Percentiles rank a stretch among this genome's conserved stretches.
phyloP scores from a whole-genome alignment of 2,888 invertebrate genomes.

The Himalopsyche japonica region DNA sequence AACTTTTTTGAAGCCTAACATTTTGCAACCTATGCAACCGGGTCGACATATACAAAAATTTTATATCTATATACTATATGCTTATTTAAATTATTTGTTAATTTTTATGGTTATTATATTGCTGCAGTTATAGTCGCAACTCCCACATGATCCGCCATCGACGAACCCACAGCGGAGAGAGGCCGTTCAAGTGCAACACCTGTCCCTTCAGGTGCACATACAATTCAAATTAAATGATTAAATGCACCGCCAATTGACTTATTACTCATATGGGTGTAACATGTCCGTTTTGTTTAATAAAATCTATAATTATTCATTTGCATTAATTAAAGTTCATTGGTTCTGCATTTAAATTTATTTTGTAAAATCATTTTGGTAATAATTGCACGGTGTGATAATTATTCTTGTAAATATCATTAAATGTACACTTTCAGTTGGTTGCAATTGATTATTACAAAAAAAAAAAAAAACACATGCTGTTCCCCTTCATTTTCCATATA shows the following conservation, averaged over 20 bases:
- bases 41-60: no score
- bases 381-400: background rate
- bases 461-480: background rate
- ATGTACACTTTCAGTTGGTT: background rate
- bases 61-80: background rate
- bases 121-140: conserved; percentile 66
- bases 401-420: background rate
- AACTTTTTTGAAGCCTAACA: no score
- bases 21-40: no score
- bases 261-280: no score
- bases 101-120: background rate
- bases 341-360: background rate
- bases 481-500: background rate
- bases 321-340: background rate
- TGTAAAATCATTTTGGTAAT: background rate
- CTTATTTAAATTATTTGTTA: background rate
- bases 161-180: conserved; percentile 72
- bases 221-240: background rate
- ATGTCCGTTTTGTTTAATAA: no score
- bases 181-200: conserved; percentile 70
- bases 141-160: conserved; percentile 71
- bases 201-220: conserved; percentile 49
- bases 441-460: background rate
- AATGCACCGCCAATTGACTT: background rate
- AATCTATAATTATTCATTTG: no score